Base-by-base conservation (phyloP, 1,140 invertebrate genomes). In the Coenobita brevimanus region DNA sequence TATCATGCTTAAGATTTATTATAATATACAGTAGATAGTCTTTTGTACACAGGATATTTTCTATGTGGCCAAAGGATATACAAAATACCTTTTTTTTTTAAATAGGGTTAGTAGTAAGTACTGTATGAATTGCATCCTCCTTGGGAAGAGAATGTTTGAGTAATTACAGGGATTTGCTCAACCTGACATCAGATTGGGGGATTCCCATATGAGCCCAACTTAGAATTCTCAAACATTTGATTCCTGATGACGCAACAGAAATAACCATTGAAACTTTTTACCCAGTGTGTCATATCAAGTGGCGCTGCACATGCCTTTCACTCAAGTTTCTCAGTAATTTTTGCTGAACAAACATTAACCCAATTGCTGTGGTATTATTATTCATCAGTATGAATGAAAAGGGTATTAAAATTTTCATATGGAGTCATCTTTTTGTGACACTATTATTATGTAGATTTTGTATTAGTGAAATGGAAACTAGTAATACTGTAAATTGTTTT, bases 191-290 rank as follows among this genome's bases (percentile, higher is more conserved):
- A n/a, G 82, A n/a, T 84, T 60, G 41, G 30, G 8, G 3, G 30
- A 71, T n/a, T 83, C 69, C 81, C 81, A 6, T 2, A 73, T 83
- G 81, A 83, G 81, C 81, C 81, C 69, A 84, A 75, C 69, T 38
- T 24, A 36, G 27, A 50, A 75, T 15, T 13, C 27, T 57, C 60
- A 60, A 76, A 76, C 33, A 85, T 38, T 76, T 30, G 50, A 33
- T 62, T 33, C 64, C 36, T 33, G 54, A 85, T 6, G 71, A 41
- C 3, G 43, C 36, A 62, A 60, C 17, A n/a, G 50, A 69, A 4
- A 8, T 30, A 50, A 6, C 46, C 46, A 6, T 8, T 50, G 46
- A 50, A 50, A 50, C 6, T 17, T 17, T 50, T 50, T 6, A 50
- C 46, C 46, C 17, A 8, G 6, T 50, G 46, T 50, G 46, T 50